These are phyloP conservation scores for Mylabris sibirica DNA, from an alignment of 2,888 invertebrate genomes.

Conservation along the genomic window DNA sequence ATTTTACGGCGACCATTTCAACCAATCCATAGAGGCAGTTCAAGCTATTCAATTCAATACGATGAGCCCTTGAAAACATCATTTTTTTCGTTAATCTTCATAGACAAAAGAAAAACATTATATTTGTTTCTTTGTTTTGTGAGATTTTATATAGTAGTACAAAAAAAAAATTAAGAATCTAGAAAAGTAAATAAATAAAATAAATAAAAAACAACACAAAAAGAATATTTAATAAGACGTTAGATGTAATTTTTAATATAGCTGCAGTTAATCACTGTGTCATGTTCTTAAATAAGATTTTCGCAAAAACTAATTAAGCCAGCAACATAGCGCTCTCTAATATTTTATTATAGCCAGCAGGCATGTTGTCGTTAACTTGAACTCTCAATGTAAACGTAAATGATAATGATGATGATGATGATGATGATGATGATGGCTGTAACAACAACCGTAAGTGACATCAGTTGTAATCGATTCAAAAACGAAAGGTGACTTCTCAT, in stretches of 20 bases:
- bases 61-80: neutral
- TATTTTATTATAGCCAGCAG: slow-evolving; percentile 28
- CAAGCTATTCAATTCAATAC: slow-evolving; percentile 18
- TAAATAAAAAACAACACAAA: neutral
- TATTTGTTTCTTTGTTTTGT: neutral
- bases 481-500: neutral
- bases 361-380: neutral
- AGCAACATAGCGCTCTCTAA: slow-evolving; percentile 22
- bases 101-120: neutral
- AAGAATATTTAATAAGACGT: slow-evolving; percentile 3
- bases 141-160: neutral
- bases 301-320: slow-evolving; percentile 35
- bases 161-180: neutral
- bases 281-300: slow-evolving; percentile 35
- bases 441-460: neutral
- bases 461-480: neutral
- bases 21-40: slow-evolving; percentile 10
- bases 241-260: slow-evolving; percentile 39
- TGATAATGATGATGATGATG: slow-evolving; percentile 3
- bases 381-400: neutral
- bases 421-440: neutral
- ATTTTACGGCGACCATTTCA: slow-evolving; percentile 36
- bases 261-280: slow-evolving; percentile 35
- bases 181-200: too few relatives aligned
- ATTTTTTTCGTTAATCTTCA: neutral